A percentile compares a stretch with the other conserved stretches of the same genome.
phyloP scores from a whole-genome alignment of 2,797 vertebrate genomes.

The Anguilla marmorata region DNA sequence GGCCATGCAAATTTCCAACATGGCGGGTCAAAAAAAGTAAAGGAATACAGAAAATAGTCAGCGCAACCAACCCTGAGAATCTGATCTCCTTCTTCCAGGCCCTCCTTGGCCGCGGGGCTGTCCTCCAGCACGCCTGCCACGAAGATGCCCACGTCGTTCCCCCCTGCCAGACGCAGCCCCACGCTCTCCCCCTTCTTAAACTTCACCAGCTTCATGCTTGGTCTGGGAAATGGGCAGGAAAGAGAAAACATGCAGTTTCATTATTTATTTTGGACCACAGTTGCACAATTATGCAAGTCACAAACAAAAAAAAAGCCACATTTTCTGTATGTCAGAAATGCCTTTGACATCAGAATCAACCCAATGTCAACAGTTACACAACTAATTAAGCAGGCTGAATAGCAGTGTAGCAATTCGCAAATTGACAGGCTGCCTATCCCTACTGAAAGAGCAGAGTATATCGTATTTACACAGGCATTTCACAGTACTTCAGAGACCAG shows the following conservation, averaged over 20 bases:
- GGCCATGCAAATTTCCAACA: too few species aligned
- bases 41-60: neutral
- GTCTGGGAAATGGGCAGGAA: constrained; percentile 67
- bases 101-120: constrained; percentile 96
- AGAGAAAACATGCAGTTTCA: constrained; percentile 25
- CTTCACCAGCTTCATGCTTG: constrained; percentile 98
- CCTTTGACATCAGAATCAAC: too few species aligned
- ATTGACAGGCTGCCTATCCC: too few species aligned
- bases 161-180: constrained; percentile 90
- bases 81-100: constrained; percentile 95
- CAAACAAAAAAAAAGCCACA: neutral
- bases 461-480: neutral
- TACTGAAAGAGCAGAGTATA: neutral
- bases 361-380: neutral
- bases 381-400: neutral
- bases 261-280: neutral
- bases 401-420: too few species aligned
- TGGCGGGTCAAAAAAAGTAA: neutral
- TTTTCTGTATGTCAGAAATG: neutral
- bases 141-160: constrained; percentile 97
- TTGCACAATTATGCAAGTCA: neutral
- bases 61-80: constrained; percentile 85
- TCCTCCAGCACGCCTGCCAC: constrained; percentile 96
- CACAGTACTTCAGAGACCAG: neutral
- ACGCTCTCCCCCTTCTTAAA: constrained; percentile 98